Conservation (phyloP, 2,113 vertebrate species). For the Dasypus novemcinctus region DNA sequence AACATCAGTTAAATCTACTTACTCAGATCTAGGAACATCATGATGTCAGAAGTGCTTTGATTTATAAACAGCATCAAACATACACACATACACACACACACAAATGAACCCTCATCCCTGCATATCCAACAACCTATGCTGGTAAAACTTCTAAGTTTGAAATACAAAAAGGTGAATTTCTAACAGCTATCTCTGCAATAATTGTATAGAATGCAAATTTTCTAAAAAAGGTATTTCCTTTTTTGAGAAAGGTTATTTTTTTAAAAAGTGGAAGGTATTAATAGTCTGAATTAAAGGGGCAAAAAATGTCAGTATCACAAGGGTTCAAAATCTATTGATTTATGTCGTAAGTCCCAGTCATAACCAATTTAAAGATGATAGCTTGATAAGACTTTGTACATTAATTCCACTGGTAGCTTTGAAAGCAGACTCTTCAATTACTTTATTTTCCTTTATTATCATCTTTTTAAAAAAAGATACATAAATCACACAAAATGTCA, state of each 20-base stretch:
- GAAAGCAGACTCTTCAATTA: not conserved
- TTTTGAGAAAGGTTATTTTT: constrained; percentile 30
- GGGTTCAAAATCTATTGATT: not conserved
- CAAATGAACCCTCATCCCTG: not conserved
- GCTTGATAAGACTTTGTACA: not conserved
- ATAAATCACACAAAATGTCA: no score
- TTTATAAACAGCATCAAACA: not conserved
- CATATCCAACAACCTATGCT: not conserved
- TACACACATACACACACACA: no score
- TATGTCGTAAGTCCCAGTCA: not conserved
- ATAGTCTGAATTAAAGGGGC: not conserved
- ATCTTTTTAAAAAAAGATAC: no score
- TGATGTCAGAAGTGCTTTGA: not conserved
- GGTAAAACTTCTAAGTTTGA: constrained; percentile 3
- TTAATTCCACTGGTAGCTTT: not conserved
- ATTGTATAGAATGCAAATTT: not conserved
- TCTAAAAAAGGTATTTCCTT: constrained; percentile 25
- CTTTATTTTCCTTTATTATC: no score
- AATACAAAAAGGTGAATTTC: not conserved
- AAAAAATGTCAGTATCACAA: not conserved
- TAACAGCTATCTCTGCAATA: constrained; percentile 3
- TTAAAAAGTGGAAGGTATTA: not conserved
- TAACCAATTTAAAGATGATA: not conserved
- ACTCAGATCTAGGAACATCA: not conserved
- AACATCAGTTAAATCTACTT: not conserved